These are phyloP conservation scores for Poicephalus meyeri DNA, from an alignment of 2,113 vertebrate genomes.

Conservation along the genomic window DNA sequence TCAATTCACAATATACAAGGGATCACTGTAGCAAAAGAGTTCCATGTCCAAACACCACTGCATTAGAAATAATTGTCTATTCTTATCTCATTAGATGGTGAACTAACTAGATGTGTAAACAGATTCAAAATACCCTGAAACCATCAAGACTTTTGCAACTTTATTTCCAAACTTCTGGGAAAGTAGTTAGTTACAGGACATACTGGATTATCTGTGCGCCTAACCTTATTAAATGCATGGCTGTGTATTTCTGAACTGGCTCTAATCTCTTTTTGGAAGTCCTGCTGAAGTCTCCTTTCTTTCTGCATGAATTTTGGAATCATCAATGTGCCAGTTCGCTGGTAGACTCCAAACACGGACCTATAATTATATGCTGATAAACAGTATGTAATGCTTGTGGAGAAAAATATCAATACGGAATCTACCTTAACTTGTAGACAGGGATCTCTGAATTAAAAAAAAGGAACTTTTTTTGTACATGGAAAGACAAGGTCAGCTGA, in stretches of 20 bases:
- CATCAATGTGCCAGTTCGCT: background rate
- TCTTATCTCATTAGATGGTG: background rate
- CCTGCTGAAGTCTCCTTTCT: background rate
- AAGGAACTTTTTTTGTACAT: background rate
- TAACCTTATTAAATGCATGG: background rate
- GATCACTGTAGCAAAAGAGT: slow-evolving; percentile 14
- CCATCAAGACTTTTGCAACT: background rate
- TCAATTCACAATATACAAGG: slow-evolving; percentile 33
- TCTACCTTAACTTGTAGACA: background rate
- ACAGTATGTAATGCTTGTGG: background rate
- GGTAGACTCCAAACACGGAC: background rate
- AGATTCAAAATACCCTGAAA: background rate
- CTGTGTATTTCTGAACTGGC: background rate
- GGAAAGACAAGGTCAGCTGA: background rate
- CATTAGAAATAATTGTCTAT: background rate
- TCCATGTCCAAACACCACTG: background rate
- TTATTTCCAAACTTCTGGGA: background rate
- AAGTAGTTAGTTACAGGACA: background rate
- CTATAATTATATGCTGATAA: background rate
- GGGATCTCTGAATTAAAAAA: background rate
- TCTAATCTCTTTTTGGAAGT: background rate
- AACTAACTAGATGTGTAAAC: background rate
- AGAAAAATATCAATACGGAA: background rate
- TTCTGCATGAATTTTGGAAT: background rate
- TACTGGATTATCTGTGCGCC: background rate